Conservation (phyloP, 2,888 invertebrate species). For the Leucophenga montana region DNA sequence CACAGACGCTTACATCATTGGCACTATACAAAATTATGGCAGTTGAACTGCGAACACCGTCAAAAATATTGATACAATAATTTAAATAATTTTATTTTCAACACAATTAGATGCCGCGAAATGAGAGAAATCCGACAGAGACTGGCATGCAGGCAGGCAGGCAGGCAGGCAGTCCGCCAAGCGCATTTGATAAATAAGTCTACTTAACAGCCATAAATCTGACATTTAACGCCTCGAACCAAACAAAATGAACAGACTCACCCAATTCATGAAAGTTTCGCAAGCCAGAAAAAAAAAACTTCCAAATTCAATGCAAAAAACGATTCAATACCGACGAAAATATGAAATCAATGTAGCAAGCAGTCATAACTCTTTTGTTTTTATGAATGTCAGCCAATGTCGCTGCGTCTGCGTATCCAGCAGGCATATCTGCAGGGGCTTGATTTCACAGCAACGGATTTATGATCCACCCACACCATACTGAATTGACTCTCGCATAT, state of each 20-base stretch:
- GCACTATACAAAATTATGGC: too few relatives aligned
- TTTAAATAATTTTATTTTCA: slow-evolving; percentile 23
- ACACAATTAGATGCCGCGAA: slow-evolving; percentile 17
- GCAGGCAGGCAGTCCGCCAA: neutral
- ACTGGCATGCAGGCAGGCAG: too few relatives aligned
- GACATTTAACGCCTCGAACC: slow-evolving; percentile 66
- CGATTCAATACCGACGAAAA: slow-evolving; percentile 61
- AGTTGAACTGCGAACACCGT: too few relatives aligned
- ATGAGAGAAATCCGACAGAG: neutral
- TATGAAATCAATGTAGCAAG: slow-evolving; percentile 14
- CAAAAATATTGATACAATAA: neutral
- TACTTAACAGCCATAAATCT: slow-evolving; percentile 58
- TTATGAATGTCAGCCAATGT: slow-evolving; percentile 31
- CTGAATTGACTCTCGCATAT: slow-evolving; percentile 36
- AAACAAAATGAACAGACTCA: slow-evolving; percentile 36
- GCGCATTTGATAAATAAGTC: slow-evolving; percentile 46
- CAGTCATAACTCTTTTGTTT: slow-evolving; percentile 42
- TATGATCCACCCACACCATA: slow-evolving; percentile 35
- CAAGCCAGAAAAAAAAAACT: slow-evolving; percentile 15
- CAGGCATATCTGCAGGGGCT: slow-evolving; percentile 22
- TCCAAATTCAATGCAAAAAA: slow-evolving; percentile 26
- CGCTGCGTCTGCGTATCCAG: neutral
- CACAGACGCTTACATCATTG: too few relatives aligned
- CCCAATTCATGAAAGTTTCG: slow-evolving; percentile 23
- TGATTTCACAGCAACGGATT: slow-evolving; percentile 22